Base-by-base conservation (phyloP, 2,797 vertebrate species). In the Pachyuromys duprasi region DNA sequence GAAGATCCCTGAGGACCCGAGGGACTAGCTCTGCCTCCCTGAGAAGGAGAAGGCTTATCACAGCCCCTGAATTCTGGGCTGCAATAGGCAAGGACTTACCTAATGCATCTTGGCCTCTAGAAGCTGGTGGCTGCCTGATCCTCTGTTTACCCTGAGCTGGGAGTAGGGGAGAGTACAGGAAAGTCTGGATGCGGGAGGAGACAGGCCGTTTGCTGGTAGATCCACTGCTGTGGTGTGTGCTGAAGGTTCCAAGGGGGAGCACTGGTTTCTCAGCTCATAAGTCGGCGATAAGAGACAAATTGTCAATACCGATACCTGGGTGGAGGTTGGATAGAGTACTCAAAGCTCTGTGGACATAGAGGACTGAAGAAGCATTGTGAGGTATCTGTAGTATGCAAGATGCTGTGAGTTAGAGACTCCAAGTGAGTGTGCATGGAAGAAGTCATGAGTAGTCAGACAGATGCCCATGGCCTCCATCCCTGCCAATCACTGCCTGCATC, bases 401-500 rank as follows among this genome's bases (percentile, higher is more conserved):
- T 18, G 20, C 55, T 8, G 9, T 53, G 5, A 49, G 14, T 13
- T 83, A 14, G 9, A 9, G 60, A 26, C 0, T 39, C 74, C 0
- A 0, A 53, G 62, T 1, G 0, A 53, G 62, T 1, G 0, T 57
- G 1, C 0, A 0, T 6, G 53, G 0, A 12, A 28, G 60, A 0
- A 55, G 0, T 12, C 20, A 12, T 0, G 5, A 8, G 2, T 0
- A 24, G 26, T 1, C 0, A 49, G 24, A 33, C 42, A 36, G 33
- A 49, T 8, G 67, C 13, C 28, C 18, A 11, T 18, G 18, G 2
- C 17, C 26, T 42, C 18, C 28, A 33, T 60, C 8, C n/a, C 63
- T 12, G 0, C 0, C 26, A 0, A 36, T 14, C 81, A 26, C 33
- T 11, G 4, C 5, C 0, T 1, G 2, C 0, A 0, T 2, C 31